These are phyloP conservation scores for Melanostoma scalare DNA, from an alignment of 2,888 invertebrate genomes.

Conservation along the genomic window DNA sequence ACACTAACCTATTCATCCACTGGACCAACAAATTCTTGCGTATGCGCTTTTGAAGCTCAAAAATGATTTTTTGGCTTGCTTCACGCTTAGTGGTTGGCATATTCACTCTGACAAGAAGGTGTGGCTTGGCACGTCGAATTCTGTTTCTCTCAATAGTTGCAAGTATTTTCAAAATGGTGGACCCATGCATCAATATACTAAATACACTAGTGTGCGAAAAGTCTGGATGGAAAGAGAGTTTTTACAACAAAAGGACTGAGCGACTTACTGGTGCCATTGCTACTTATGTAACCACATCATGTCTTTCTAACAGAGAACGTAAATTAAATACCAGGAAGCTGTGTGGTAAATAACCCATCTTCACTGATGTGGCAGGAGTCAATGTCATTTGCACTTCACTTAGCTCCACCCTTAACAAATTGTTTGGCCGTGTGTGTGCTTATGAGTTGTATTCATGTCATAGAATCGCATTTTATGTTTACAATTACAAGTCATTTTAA, in stretches of 20 bases:
- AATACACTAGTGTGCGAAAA: slow-evolving; percentile 28
- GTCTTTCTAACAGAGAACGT: slow-evolving; percentile 36
- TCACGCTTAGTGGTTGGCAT: slow-evolving; percentile 73
- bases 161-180: slow-evolving; percentile 68
- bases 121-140: slow-evolving; percentile 49
- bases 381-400: slow-evolving; percentile 64
- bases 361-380: slow-evolving; percentile 73
- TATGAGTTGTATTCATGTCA: slow-evolving; percentile 32
- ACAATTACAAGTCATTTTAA: slow-evolving; percentile 79
- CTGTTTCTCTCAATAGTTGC: slow-evolving; percentile 18
- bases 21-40: slow-evolving; percentile 65
- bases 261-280: slow-evolving; percentile 62
- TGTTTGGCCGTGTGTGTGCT: neutral
- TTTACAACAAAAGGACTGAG: slow-evolving; percentile 20
- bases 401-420: slow-evolving; percentile 60
- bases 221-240: slow-evolving; percentile 41
- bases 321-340: slow-evolving; percentile 29
- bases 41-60: slow-evolving; percentile 61
- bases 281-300: slow-evolving; percentile 70
- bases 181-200: slow-evolving; percentile 30
- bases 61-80: slow-evolving; percentile 73
- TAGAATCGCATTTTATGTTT: slow-evolving; percentile 29
- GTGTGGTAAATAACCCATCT: slow-evolving; percentile 53
- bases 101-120: slow-evolving; percentile 68
- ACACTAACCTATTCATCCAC: slow-evolving; percentile 30